Percentiles rank a stretch among this genome's conserved stretches.
phyloP scores from a whole-genome alignment of 2,797 vertebrate species.

The Trichosurus vulpecula region DNA sequence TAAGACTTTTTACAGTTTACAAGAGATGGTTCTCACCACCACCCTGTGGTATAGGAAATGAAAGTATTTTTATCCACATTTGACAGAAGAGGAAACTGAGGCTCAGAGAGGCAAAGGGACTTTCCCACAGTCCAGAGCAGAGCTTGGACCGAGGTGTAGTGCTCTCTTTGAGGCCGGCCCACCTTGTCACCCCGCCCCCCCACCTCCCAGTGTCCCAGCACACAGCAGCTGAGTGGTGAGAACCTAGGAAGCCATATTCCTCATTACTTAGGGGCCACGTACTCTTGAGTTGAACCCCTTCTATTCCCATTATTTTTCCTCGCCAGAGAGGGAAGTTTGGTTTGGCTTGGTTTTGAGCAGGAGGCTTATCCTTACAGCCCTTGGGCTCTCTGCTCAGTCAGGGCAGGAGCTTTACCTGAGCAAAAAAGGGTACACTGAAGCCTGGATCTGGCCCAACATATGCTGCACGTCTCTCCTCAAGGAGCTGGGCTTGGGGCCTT shows the following conservation, averaged over 20 bases:
- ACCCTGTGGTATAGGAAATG: background rate
- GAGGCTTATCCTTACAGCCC: background rate
- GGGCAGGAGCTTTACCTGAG: slow-evolving; percentile 84
- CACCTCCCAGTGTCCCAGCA: no score
- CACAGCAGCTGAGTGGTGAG: background rate
- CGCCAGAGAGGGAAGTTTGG: background rate
- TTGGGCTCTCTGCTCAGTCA: background rate
- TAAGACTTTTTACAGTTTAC: background rate
- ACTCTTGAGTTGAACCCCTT: background rate
- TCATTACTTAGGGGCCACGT: background rate
- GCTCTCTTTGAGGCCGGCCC: background rate
- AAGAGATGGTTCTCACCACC: background rate
- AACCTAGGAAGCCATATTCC: background rate
- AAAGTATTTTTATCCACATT: background rate
- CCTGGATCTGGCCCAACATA: slow-evolving; percentile 86
- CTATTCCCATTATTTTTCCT: background rate
- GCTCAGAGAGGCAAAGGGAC: background rate
- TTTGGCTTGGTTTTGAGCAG: background rate
- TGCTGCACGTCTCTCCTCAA: slow-evolving; percentile 78
- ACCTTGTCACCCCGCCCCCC: background rate
- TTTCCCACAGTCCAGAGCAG: background rate
- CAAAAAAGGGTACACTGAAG: slow-evolving; percentile 84
- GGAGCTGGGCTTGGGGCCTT: background rate
- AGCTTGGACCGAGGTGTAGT: background rate
- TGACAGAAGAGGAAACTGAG: background rate